phyloP scores from a whole-genome alignment of 2,797 vertebrate species.

The Odontamblyopus rebecca region DNA sequence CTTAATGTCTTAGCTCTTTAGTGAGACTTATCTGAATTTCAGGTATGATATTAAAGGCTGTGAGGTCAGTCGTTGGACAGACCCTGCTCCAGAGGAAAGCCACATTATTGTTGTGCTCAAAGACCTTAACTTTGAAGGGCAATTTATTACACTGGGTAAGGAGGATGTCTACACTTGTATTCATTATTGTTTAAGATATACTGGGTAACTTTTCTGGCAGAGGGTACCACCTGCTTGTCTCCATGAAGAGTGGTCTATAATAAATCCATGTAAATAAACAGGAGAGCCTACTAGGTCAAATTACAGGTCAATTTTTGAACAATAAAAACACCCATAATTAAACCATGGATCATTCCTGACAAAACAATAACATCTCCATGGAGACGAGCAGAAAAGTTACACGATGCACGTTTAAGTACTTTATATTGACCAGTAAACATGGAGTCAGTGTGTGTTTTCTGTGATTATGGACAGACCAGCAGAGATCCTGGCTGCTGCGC shows the following conservation, averaged over 20 bases:
- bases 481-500: conserved; percentile 81
- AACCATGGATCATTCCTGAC: neutral
- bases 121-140: conserved; percentile 87
- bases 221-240: neutral
- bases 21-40: conserved; percentile 1
- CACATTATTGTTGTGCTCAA: conserved; percentile 86
- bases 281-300: neutral
- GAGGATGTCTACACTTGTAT: neutral
- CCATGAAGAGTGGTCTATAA: neutral
- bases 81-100: conserved; percentile 77
- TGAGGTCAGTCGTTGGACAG: conserved; percentile 85
- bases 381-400: neutral
- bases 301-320: neutral
- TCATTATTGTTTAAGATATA: neutral
- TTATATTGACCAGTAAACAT: neutral
- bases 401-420: neutral
- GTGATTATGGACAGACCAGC: conserved; percentile 70
- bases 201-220: neutral
- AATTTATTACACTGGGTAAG: conserved; percentile 81
- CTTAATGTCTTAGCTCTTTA: neutral
- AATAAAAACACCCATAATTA: neutral
- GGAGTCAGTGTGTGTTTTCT: neutral
- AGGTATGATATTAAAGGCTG: conserved; percentile 94
- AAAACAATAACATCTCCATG: neutral
- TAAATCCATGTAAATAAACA: neutral